Conservation (phyloP, 2,888 invertebrate species). For the Epinotia ramella region DNA sequence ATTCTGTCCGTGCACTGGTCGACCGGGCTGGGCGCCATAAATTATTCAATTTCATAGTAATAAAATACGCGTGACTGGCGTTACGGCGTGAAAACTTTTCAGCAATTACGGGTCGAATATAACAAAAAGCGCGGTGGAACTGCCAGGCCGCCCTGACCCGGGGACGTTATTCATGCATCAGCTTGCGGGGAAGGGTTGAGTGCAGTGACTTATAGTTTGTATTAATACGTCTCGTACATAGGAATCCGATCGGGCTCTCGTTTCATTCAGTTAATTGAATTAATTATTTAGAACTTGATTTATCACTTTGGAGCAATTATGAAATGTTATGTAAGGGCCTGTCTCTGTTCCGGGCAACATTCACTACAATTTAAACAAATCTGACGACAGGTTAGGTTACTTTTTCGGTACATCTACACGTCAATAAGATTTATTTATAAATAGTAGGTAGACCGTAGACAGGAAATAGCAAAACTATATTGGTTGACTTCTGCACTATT, state of each 20-base stretch:
- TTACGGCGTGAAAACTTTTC: slow-evolving; percentile 84
- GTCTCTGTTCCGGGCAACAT: background rate
- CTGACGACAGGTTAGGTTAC: background rate
- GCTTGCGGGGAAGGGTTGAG: slow-evolving; percentile 72
- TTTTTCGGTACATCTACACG: no score
- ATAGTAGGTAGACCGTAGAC: no score
- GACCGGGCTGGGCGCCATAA: slow-evolving; percentile 77
- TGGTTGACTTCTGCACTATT: background rate
- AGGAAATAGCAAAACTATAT: no score
- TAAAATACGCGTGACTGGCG: slow-evolving; percentile 84
- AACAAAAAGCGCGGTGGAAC: slow-evolving; percentile 81
- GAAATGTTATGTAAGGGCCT: slow-evolving; percentile 9
- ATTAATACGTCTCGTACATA: slow-evolving; percentile 76
- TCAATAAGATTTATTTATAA: no score
- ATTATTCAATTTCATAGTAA: slow-evolving; percentile 85
- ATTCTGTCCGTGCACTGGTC: slow-evolving; percentile 81
- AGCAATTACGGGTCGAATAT: slow-evolving; percentile 84
- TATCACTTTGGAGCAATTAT: slow-evolving; percentile 35
- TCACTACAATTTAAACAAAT: background rate
- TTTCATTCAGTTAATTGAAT: slow-evolving; percentile 72
- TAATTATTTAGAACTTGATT: slow-evolving; percentile 51
- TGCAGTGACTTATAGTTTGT: slow-evolving; percentile 81
- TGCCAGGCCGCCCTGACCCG: slow-evolving; percentile 62
- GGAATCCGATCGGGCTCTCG: slow-evolving; percentile 71
- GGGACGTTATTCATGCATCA: slow-evolving; percentile 59